Evolutionary conservation across 2,888 invertebrate species (phyloP), one percentile per base, ranked within the genome.

Genomic region (Sphaeridia pumilis): DNA sequence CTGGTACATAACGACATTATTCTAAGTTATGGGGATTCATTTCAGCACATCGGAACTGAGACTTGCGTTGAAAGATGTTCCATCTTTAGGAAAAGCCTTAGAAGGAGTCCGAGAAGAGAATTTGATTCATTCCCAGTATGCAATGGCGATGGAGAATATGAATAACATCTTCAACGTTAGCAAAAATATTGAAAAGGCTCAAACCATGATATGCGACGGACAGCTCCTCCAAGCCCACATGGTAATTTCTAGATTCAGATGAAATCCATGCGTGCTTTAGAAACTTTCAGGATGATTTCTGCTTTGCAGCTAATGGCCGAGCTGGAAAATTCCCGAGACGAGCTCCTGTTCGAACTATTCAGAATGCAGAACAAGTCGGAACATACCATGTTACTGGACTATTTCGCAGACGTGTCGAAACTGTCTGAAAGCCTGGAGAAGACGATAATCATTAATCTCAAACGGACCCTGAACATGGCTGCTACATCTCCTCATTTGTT

Each of bases 131-230:
- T 94, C 94, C 0, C 97, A 94, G 69, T 92, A 94, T 72, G 93
- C 92, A 1, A 94, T 95, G 1, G 97, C 97, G 0, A 92, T 90
- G 77, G 95, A 98, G 69, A 98, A 98, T 69, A 75, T 98, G 26
- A 95, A 94, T 70, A 94, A 97, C 68, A 94, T 98, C 59, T 95
- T 97, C 67, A 94, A 92, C 42, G 93, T 97, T 1, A 94, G 93
- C 10, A 92, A 93, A 67, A 93, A 90, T 72, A 89, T 97, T 0
- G 84, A 88, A 51, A 92, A 89, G 71, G 93, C 95, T 0, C 85
- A 89, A 69, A 84, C 87, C 51, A 84, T 89, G 76, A 95, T 98
- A 55, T 86, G 83, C 59, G 94, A 97, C 65, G 94, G 93, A 43
- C 94, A 95, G 70, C 74, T 97, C 5, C 71, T 98, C 1, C 87